Base-by-base conservation (phyloP, 1,140 invertebrate genomes). In the Lasioglossum albipes region DNA sequence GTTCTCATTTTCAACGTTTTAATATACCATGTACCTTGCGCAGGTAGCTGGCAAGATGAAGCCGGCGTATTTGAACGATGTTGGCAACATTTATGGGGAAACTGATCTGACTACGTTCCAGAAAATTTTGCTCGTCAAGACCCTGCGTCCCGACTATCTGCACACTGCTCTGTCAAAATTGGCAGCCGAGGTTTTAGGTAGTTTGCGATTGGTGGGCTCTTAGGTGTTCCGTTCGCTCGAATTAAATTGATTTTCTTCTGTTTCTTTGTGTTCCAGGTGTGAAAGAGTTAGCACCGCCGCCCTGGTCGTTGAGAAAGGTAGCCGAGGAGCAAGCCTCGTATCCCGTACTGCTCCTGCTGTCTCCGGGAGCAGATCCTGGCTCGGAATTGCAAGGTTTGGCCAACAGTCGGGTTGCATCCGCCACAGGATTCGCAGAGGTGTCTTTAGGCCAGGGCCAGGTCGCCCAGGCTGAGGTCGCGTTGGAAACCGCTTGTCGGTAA, bases 81-180 rank as follows among this genome's bases (percentile, higher is more conserved):
- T 91, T 7, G 92, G 90, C 0, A 89, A 88, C 31, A 93, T 94
- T 36, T 93, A 92, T 12, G 90, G 95, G 0, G 92, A 95, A 42
- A 93, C 93, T 61, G 94, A 94, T 64, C 84, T 97, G 6, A 95
- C 95, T 0, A 92, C 94, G n/a, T 98, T 99, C 90, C 97, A 99
- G 90, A 95, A 96, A 88, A 93, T 98, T n/a, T 91, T 99, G 1
- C 88, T 97, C 0, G 94, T 97, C 18, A 97, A 98, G 94, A 95
- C 96, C 1, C 93, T 98, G 9, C 94, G 97, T 76, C 97, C 98
- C 2, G 98, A 99, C 91, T 92, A 97, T 65, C 92, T 98, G 13
- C 94, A 96, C 65, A 95, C 95, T 10, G 95, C 95, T 22, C 95
- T 98, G 89, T 93, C 94, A 0, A 93, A 95, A 70, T 97, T 97